Base-by-base conservation (phyloP, 1,140 invertebrate species). In the Daktulosphaira vitifoliae region DNA sequence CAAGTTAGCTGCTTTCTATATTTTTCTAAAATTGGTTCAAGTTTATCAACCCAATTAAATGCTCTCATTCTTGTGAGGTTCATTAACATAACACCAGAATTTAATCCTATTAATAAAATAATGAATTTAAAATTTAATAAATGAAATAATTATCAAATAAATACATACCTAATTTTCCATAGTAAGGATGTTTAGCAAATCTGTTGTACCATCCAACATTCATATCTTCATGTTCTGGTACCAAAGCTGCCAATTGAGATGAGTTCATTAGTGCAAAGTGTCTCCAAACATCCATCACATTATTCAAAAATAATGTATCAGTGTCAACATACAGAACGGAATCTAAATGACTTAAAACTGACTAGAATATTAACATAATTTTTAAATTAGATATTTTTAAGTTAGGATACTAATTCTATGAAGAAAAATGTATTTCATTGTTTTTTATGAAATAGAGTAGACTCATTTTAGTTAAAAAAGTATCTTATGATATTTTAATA, bases 41-140 rank as follows among this genome's bases (percentile, higher is more conserved):
- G 81, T 74, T 91, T 87, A 66, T 86, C 79, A 39, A 84, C 83
- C 92, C 92, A 96, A 38, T 84, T 79, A 71, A 93, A 90, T 50
- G 81, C 73, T 69, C 92, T 78, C 87, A 97, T 90, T 71, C 89
- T 81, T 1, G 92, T 96, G 22, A 97, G 78, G 76, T 97, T 96
- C 93, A 96, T 96, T 23, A 96, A 74, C 92, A 96, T 96, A 0
- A 97, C 92, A 50, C 94, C 94, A 42, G 92, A 95, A 77, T 97
- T 96, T 0, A 96, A 82, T 68, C 94, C 93, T 84, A 70, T 39
- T 80, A 78, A 69, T 1, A 5, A 62, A 8, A 62, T 59, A 49
- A 54, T 51, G 38, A 39, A 22, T 53, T n/a, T n/a, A n/a, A n/a
- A n/a, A n/a, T n/a, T n/a, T n/a, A n/a, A n/a, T n/a, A n/a, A n/a